Conservation (phyloP, 1,140 invertebrate species). For the Cydia strobilella region DNA sequence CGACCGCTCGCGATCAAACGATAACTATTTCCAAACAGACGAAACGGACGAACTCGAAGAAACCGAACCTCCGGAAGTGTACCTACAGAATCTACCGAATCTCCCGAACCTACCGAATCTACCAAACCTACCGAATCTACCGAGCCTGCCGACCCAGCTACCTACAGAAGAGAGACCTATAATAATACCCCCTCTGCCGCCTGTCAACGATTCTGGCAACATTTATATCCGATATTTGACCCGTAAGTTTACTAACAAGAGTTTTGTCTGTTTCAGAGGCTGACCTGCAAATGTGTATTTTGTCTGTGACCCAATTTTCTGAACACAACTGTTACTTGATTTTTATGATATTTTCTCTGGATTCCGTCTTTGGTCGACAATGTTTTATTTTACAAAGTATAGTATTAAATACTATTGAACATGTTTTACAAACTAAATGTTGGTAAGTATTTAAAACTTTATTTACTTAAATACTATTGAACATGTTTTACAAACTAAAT, state of each 20-base stretch:
- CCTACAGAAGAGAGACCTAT: slow-evolving; percentile 34
- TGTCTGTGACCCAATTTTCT: slow-evolving; percentile 46
- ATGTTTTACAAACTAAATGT: too few species aligned
- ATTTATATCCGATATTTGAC: slow-evolving; percentile 72
- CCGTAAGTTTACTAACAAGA: slow-evolving; percentile 61
- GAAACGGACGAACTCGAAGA: slow-evolving; percentile 49
- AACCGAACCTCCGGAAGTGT: slow-evolving; percentile 51
- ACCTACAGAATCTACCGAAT: slow-evolving; percentile 44
- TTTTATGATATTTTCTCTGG: too few species aligned
- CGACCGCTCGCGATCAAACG: slow-evolving; percentile 57
- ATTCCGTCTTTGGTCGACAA: too few species aligned
- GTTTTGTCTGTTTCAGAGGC: slow-evolving; percentile 34
- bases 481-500: too few species aligned
- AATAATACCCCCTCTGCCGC: slow-evolving; percentile 49
- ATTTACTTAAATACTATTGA: too few species aligned
- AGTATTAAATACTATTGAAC: not conserved
- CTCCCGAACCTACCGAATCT: slow-evolving; percentile 41
- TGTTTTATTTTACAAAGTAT: too few species aligned
- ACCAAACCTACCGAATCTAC: slow-evolving; percentile 44
- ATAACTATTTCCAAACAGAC: slow-evolving; percentile 59
- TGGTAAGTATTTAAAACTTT: too few species aligned
- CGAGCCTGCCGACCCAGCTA: slow-evolving; percentile 32
- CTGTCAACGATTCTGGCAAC: slow-evolving; percentile 60
- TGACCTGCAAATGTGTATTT: not conserved
- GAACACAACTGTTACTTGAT: slow-evolving; percentile 20